phyloP scores from a whole-genome alignment of 2,797 vertebrate species.

The Picus viridis region DNA sequence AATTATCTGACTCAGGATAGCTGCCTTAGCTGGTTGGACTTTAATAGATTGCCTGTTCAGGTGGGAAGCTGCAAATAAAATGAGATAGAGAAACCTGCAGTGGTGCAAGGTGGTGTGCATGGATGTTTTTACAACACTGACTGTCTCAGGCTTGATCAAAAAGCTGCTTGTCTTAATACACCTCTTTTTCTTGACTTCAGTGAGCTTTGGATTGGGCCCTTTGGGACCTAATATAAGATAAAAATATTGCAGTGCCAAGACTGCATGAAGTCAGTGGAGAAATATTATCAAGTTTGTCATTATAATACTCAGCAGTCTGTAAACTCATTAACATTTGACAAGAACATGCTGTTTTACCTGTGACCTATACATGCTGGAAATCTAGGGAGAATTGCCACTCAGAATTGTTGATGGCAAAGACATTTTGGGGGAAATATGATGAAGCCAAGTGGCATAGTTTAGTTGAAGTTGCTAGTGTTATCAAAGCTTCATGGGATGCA shows the following conservation, averaged over 20 bases:
- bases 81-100: not conserved
- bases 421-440: not conserved
- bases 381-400: conserved; percentile 29
- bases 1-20: conserved; percentile 43
- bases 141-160: conserved; percentile 37
- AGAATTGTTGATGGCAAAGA: conserved; percentile 22
- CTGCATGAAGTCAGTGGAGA: conserved; percentile 20
- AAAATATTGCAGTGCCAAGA: conserved; percentile 36
- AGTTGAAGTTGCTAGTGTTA: conserved; percentile 5
- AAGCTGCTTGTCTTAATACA: conserved; percentile 38
- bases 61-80: conserved; percentile 10
- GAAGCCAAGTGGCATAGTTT: conserved; percentile 16
- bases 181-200: conserved; percentile 45
- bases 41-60: conserved; percentile 42
- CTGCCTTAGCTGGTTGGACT: conserved; percentile 23
- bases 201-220: conserved; percentile 31
- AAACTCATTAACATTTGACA: conserved; percentile 69
- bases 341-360: conserved; percentile 54
- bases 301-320: conserved; percentile 61
- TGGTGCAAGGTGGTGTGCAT: conserved; percentile 11
- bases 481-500: conserved; percentile 8
- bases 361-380: conserved; percentile 54
- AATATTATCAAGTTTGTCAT: conserved; percentile 46
- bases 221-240: conserved; percentile 25
- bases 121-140: conserved; percentile 24